These are phyloP conservation scores for Microdon myrmicae DNA, from an alignment of 2,888 invertebrate species.

Conservation along the genomic window DNA sequence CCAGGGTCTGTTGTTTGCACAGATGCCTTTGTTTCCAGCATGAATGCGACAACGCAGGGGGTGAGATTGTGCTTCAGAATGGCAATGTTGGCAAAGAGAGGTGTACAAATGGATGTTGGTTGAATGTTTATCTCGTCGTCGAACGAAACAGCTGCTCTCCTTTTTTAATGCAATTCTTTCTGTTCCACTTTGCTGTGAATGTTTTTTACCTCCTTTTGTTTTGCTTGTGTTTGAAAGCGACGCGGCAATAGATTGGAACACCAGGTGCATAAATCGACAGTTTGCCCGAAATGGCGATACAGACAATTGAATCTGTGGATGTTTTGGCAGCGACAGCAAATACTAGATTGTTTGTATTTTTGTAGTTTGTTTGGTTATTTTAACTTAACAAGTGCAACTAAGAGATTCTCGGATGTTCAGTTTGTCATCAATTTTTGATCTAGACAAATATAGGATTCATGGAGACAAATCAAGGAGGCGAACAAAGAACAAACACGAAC, in stretches of 20 bases:
- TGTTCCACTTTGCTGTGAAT: constrained; percentile 5
- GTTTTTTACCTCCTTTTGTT: not conserved
- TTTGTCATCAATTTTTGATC: no score
- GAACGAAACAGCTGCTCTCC: constrained; percentile 33
- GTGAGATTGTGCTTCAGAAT: constrained; percentile 20
- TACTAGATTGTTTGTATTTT: no score
- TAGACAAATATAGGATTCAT: no score
- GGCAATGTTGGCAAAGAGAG: constrained; percentile 12
- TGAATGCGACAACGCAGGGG: constrained; percentile 10
- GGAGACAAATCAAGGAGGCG: no score
- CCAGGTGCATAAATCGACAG: constrained; percentile 46
- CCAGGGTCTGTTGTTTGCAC: constrained; percentile 48
- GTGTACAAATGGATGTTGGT: constrained; percentile 13
- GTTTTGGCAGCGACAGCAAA: constrained; percentile 22
- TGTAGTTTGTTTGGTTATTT: no score
- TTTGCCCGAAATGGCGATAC: constrained; percentile 36
- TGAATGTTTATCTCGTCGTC: constrained; percentile 41
- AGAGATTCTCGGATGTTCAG: no score
- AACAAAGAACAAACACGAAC: no score
- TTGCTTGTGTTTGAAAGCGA: constrained; percentile 15
- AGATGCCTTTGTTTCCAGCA: constrained; percentile 47
- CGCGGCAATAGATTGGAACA: constrained; percentile 30
- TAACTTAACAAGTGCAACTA: no score
- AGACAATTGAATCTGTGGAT: constrained; percentile 31
- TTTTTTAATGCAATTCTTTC: constrained; percentile 12